Evolutionary conservation across 1,140 invertebrate species (phyloP).

Genomic region (Drosophila kepulauana): DNA sequence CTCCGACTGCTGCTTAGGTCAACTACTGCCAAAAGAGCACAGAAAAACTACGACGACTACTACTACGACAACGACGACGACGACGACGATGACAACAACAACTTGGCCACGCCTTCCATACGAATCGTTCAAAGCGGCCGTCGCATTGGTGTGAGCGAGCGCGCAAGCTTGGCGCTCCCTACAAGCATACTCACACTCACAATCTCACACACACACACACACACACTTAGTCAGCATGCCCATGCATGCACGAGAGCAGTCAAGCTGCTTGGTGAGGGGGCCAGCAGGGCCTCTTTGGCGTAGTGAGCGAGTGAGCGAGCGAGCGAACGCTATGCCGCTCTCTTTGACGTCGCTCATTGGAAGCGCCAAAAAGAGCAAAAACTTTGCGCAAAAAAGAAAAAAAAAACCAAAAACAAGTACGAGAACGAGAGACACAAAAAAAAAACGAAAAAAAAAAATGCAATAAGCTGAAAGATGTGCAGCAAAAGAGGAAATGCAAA

Average conservation of each 20-base stretch:
- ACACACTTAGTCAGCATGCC: neutral
- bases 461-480: conserved; percentile 42
- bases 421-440: conserved; percentile 20
- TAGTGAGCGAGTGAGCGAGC: conserved; percentile 8
- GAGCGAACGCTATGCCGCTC: conserved; percentile 44
- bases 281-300: neutral
- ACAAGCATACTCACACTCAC: conserved; percentile 31
- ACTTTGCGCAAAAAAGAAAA: conserved; percentile 37
- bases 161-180: conserved; percentile 68
- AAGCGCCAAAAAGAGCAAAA: conserved; percentile 49
- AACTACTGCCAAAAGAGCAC: conserved; percentile 74
- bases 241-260: conserved; percentile 24
- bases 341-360: conserved; percentile 52
- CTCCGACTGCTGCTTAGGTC: conserved; percentile 60
- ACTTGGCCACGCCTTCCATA: conserved; percentile 70
- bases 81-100: no score
- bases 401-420: conserved; percentile 46
- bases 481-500: conserved; percentile 64
- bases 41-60: conserved; percentile 65
- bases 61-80: neutral
- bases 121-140: conserved; percentile 30
- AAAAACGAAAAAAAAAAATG: conserved; percentile 40
- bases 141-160: conserved; percentile 61
- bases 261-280: conserved; percentile 26
- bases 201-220: conserved; percentile 5